These are phyloP conservation scores for Drosophila gunungcola DNA, from an alignment of 1,140 invertebrate genomes.

Conservation along the genomic window DNA sequence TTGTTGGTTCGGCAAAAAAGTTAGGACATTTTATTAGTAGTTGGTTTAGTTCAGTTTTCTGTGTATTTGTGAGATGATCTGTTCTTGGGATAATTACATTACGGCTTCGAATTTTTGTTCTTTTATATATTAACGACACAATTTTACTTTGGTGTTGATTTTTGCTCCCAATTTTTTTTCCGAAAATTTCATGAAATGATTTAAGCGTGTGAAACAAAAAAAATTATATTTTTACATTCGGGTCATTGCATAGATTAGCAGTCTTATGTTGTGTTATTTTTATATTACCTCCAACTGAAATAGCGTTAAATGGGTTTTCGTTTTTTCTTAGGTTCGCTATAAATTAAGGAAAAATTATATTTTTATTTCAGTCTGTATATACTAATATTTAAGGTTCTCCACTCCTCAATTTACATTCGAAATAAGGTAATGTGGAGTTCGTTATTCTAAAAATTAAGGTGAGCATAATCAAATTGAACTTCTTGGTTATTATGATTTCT, in stretches of 20 bases:
- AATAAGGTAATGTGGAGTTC: background rate
- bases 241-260: background rate
- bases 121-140: conserved; percentile 15
- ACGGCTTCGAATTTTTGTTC: conserved; percentile 30
- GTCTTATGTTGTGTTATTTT: background rate
- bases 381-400: background rate
- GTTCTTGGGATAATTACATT: conserved; percentile 36
- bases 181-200: background rate
- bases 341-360: too few species aligned
- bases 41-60: conserved; percentile 10
- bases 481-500: too few species aligned
- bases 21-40: conserved; percentile 14
- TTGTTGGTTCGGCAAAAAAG: conserved; percentile 40
- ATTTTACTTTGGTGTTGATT: conserved; percentile 15
- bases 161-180: background rate
- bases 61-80: conserved; percentile 1
- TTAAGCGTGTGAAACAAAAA: too few species aligned
- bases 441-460: background rate
- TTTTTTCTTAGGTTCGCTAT: too few species aligned
- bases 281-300: too few species aligned
- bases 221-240: too few species aligned
- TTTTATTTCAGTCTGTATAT: too few species aligned
- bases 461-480: too few species aligned
- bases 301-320: too few species aligned
- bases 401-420: background rate